phyloP scores from a whole-genome alignment of 2,888 invertebrate genomes.

The Philonicus albiceps region DNA sequence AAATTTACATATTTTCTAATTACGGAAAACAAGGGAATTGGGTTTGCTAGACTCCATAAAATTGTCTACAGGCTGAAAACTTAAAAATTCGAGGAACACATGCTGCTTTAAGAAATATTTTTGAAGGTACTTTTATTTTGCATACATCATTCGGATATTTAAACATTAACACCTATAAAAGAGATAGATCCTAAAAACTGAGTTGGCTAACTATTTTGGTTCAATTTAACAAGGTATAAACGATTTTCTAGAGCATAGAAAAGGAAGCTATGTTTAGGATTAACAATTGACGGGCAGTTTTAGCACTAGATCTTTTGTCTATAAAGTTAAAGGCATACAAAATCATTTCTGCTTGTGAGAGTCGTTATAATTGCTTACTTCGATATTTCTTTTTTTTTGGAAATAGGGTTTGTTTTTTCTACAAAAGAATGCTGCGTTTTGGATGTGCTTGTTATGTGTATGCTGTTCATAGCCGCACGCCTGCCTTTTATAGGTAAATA shows the following conservation, averaged over 20 bases:
- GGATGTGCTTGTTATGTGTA: background rate
- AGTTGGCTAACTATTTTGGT: background rate
- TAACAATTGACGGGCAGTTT: background rate
- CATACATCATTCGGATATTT: background rate
- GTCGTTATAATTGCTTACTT: background rate
- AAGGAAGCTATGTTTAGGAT: background rate
- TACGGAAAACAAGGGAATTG: background rate
- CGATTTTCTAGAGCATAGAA: background rate
- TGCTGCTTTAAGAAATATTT: background rate
- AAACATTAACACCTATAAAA: background rate
- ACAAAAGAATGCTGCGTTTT: background rate
- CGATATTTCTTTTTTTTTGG: background rate
- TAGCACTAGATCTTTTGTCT: background rate
- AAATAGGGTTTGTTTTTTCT: background rate
- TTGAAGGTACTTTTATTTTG: background rate
- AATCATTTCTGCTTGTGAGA: background rate
- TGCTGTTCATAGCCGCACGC: background rate
- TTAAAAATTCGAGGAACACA: background rate
- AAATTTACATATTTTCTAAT: background rate
- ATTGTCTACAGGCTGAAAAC: background rate
- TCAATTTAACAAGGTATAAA: background rate
- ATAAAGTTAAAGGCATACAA: background rate
- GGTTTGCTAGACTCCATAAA: background rate
- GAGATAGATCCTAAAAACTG: background rate
- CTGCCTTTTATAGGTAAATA: background rate